Conservation (phyloP, 1,140 invertebrate genomes). For the Drosophila arizonae region DNA sequence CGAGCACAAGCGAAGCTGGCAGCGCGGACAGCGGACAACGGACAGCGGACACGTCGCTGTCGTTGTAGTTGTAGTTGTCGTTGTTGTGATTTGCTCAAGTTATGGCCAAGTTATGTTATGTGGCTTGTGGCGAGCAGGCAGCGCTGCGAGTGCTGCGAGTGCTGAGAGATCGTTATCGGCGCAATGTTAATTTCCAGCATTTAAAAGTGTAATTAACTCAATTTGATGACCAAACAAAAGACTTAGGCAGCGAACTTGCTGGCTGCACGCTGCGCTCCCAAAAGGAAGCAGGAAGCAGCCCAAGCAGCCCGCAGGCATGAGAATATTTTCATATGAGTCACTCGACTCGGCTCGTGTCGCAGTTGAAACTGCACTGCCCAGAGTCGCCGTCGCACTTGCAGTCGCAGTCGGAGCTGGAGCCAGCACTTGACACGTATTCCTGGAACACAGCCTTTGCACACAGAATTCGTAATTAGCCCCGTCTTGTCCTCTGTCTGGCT, state of each 20-base stretch:
- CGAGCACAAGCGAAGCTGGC: slow-evolving; percentile 33
- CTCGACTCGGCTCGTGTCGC: slow-evolving; percentile 58
- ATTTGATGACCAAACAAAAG: slow-evolving; percentile 73
- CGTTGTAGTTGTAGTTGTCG: slow-evolving; percentile 38
- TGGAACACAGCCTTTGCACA: slow-evolving; percentile 62
- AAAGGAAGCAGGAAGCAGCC: slow-evolving; percentile 76
- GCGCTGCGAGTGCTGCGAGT: slow-evolving; percentile 38
- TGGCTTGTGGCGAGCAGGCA: slow-evolving; percentile 60
- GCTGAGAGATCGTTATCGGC: slow-evolving; percentile 69
- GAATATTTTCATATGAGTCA: slow-evolving; percentile 67
- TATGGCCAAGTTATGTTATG: slow-evolving; percentile 56
- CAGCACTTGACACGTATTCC: slow-evolving; percentile 59
- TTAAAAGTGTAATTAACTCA: slow-evolving; percentile 80
- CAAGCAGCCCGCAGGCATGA: slow-evolving; percentile 48
- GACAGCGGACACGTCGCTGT: slow-evolving; percentile 29
- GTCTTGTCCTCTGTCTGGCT: neutral
- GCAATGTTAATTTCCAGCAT: slow-evolving; percentile 73
- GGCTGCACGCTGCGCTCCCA: slow-evolving; percentile 1
- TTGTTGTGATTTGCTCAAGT: slow-evolving; percentile 49
- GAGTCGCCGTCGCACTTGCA: neutral
- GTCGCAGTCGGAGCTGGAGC: slow-evolving; percentile 7
- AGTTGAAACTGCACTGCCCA: neutral
- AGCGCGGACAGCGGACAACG: too few relatives aligned
- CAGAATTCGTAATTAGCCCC: slow-evolving; percentile 70
- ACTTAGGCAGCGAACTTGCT: slow-evolving; percentile 70